phyloP scores from a whole-genome alignment of 2,113 vertebrate species.

The Ailurus styani region DNA sequence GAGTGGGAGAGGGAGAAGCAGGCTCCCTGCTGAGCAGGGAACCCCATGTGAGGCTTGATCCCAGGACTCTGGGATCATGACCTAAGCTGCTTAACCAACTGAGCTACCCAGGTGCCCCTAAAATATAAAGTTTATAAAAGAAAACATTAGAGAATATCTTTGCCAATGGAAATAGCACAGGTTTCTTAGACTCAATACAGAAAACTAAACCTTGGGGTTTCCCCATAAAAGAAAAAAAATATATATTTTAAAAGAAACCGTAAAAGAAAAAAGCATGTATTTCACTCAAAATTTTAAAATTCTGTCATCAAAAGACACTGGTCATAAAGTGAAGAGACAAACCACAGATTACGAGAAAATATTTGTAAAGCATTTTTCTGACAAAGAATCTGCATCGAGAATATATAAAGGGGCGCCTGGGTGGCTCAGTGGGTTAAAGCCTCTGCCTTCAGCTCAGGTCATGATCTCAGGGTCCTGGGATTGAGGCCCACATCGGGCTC shows the following conservation, averaged over 20 bases:
- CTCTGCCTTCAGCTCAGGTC: too few species aligned
- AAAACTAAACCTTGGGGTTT: neutral
- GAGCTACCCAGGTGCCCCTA: neutral
- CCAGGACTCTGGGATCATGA: too few species aligned
- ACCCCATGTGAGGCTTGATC: too few species aligned
- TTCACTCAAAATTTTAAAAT: neutral
- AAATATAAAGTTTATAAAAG: neutral
- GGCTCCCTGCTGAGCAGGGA: too few species aligned
- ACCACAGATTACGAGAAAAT: neutral
- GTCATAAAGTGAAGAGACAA: neutral
- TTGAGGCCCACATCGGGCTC: too few species aligned
- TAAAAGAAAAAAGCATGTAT: neutral
- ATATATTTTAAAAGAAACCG: neutral
- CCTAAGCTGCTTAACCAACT: too few species aligned
- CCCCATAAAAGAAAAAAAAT: too few species aligned
- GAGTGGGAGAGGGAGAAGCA: too few species aligned
- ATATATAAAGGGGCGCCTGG: too few species aligned
- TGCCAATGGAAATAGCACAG: neutral
- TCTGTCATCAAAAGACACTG: neutral
- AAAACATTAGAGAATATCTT: neutral
- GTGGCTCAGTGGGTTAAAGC: too few species aligned
- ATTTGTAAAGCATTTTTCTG: neutral
- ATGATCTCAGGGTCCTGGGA: too few species aligned
- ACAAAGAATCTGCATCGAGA: neutral
- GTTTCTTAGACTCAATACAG: neutral